Evolutionary conservation across 2,113 vertebrate species (phyloP), one percentile per base, ranked within the genome.

Genomic region (Ploceus nigricollis): DNA sequence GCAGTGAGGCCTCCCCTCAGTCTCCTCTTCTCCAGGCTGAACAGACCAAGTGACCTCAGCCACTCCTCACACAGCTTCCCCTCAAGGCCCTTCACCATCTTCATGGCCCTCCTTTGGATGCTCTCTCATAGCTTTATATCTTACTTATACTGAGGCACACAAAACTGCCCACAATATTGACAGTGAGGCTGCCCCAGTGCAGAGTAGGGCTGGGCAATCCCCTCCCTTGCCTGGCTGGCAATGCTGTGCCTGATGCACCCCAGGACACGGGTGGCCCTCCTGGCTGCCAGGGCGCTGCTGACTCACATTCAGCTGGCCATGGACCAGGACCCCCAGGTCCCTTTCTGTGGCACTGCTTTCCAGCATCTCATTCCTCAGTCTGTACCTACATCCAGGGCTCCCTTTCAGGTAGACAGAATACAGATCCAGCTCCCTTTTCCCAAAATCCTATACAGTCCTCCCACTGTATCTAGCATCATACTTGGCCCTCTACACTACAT

Each of bases 331-430:
- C 5, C 33, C 40, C n/a, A 35, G 21, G 16, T 7, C 10, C 39
- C 35, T 69, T 90, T 48, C 35, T 7, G 11, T 0, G 0, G 21
- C 0, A 0, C 12, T 16, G 35, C 30, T 56, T 40, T 42, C 30
- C 48, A 54, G 5, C 2, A 30, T 40, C 40, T 47, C 25, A 39
- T 31, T 61, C 30, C 35, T 3, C 47, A 27, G 10, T 42, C 35
- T 35, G 17, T 42, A 7, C 4, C 1, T 15, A 27, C 1, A 4
- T 13, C 17, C n/a, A 65, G 37, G 37, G 5, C 3, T 87, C 58
- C 68, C 64, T 95, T 94, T 76, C 60, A 70, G 33, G 56, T 88
- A 95, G 83, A 95, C 89, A 90, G 72, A 93, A 95, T 70, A 65
- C 37, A 95, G 88, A 87, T 28, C 91, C 31, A 25, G n/a, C 78